phyloP scores from a whole-genome alignment of 2,888 invertebrate genomes.

The Ennomos quercinarius region DNA sequence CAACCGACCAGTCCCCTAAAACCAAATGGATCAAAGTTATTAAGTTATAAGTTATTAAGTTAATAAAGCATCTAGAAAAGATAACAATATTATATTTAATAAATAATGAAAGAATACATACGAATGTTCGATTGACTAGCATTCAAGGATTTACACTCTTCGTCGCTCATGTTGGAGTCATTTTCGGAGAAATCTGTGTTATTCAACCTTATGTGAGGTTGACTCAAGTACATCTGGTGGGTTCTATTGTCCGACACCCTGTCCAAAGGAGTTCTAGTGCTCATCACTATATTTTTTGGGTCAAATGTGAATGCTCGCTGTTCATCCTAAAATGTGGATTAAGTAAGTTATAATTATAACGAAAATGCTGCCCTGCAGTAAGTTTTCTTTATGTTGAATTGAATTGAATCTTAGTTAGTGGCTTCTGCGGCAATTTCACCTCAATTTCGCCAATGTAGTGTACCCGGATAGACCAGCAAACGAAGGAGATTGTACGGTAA shows the following conservation, averaged over 20 bases:
- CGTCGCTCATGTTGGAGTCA: constrained; percentile 74
- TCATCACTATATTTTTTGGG: constrained; percentile 63
- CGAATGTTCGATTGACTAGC: constrained; percentile 72
- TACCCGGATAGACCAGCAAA: too few relatives aligned
- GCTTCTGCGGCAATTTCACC: too few relatives aligned
- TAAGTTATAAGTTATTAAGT: background rate
- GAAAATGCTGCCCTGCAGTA: too few relatives aligned
- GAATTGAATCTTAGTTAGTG: too few relatives aligned
- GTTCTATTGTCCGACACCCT: constrained; percentile 47
- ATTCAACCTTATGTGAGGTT: constrained; percentile 63
- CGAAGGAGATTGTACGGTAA: too few relatives aligned
- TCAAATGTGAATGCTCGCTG: constrained; percentile 70
- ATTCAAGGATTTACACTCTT: constrained; percentile 72
- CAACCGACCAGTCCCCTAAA: constrained; percentile 67
- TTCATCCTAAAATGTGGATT: constrained; percentile 53
- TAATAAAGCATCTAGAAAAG: background rate
- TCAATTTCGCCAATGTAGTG: too few relatives aligned
- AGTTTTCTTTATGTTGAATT: too few relatives aligned
- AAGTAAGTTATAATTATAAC: too few relatives aligned
- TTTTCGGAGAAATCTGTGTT: constrained; percentile 71
- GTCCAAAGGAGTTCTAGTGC: constrained; percentile 52
- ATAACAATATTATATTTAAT: background rate
- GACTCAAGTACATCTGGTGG: constrained; percentile 60
- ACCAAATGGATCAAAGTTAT: constrained; percentile 28
- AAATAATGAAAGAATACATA: constrained; percentile 44